These are phyloP conservation scores for Tragelaphus imberbis DNA, from an alignment of 2,113 vertebrate species.

Conservation along the genomic window DNA sequence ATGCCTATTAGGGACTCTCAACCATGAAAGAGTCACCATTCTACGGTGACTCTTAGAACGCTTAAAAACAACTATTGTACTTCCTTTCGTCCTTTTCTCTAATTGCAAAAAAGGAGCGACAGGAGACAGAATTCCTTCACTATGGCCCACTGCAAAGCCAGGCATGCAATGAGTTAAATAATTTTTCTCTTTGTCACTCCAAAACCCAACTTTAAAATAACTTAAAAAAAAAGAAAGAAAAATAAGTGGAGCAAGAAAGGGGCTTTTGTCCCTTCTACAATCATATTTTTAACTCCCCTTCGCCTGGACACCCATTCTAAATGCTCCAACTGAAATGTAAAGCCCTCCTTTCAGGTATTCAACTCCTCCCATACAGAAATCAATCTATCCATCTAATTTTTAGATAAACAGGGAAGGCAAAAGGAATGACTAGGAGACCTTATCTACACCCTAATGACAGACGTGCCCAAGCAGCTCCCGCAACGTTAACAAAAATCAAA, in stretches of 20 bases:
- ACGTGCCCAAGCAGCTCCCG: slow-evolving; percentile 11
- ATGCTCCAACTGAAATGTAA: neutral
- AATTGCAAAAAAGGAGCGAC: slow-evolving; percentile 22
- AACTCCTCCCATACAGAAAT: neutral
- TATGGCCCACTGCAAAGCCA: neutral
- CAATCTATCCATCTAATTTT: slow-evolving; percentile 55
- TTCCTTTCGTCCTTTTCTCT: slow-evolving; percentile 37
- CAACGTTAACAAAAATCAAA: slow-evolving; percentile 55
- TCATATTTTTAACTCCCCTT: neutral
- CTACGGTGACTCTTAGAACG: too few relatives aligned
- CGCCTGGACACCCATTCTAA: neutral
- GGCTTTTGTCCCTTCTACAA: neutral
- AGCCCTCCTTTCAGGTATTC: neutral
- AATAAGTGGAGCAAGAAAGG: neutral
- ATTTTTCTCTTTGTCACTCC: slow-evolving; percentile 44
- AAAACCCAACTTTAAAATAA: slow-evolving; percentile 57
- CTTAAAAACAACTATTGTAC: slow-evolving; percentile 27
- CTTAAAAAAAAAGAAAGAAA: neutral
- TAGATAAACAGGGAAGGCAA: slow-evolving; percentile 58
- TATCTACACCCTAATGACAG: slow-evolving; percentile 39
- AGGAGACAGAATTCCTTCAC: slow-evolving; percentile 59
- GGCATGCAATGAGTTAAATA: neutral
- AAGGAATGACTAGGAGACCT: slow-evolving; percentile 4
- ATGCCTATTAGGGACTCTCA: neutral
- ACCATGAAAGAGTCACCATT: slow-evolving; percentile 24